phyloP scores from a whole-genome alignment of 2,113 vertebrate species.

The Prionailurus viverrinus region DNA sequence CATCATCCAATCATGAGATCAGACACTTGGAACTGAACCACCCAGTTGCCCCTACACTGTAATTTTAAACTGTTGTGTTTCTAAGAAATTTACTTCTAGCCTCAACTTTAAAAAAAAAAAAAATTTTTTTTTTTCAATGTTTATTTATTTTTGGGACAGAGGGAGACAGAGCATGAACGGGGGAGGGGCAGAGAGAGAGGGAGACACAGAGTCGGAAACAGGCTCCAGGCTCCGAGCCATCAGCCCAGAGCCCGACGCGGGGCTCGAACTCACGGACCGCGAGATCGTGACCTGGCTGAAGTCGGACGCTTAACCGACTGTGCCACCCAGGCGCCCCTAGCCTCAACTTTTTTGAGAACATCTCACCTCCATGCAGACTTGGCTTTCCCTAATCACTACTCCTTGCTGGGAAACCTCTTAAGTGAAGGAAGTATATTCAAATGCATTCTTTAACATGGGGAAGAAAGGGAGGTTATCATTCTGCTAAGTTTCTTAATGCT shows the following conservation, averaged over 20 bases:
- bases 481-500: background rate
- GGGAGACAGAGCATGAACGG: too few relatives aligned
- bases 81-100: background rate
- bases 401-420: background rate
- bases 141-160: too few relatives aligned
- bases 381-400: background rate
- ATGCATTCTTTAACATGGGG: background rate
- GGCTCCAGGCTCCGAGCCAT: too few relatives aligned
- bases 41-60: background rate
- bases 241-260: too few relatives aligned
- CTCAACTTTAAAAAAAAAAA: background rate
- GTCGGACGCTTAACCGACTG: too few relatives aligned
- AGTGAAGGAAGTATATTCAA: background rate
- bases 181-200: too few relatives aligned
- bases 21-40: too few relatives aligned
- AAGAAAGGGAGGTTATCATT: background rate
- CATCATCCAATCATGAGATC: too few relatives aligned
- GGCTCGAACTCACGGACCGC: too few relatives aligned
- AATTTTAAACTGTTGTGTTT: conserved; percentile 3
- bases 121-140: too few relatives aligned
- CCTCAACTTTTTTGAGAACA: background rate
- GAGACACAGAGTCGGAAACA: too few relatives aligned
- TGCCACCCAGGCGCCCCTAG: background rate
- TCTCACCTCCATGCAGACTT: background rate
- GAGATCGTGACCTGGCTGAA: too few relatives aligned